phyloP scores from a whole-genome alignment of 1,140 invertebrate genomes.

The Acromyrmex heyeri region DNA sequence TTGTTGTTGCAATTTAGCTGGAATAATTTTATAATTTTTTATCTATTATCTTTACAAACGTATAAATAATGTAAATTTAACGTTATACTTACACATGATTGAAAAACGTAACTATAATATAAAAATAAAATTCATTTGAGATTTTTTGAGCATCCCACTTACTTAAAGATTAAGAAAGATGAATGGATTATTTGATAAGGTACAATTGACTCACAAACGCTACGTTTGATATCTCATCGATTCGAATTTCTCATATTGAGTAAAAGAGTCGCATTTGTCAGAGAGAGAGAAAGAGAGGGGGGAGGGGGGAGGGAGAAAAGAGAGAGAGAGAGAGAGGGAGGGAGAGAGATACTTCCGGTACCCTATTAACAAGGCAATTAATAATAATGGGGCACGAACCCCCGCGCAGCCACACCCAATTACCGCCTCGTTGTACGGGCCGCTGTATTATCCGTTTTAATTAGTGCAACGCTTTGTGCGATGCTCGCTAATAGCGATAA shows the following conservation, averaged over 20 bases:
- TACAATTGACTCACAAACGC: neutral
- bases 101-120: too few relatives aligned
- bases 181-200: neutral
- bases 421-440: constrained; percentile 42
- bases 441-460: constrained; percentile 64
- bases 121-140: too few relatives aligned
- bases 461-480: constrained; percentile 62
- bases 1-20: too few relatives aligned
- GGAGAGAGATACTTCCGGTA: constrained; percentile 8
- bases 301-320: neutral
- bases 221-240: neutral
- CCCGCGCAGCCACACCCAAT: constrained; percentile 50
- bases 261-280: neutral
- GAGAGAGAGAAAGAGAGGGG: neutral
- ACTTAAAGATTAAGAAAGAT: neutral
- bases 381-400: constrained; percentile 61
- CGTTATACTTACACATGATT: too few relatives aligned
- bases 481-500: constrained; percentile 66
- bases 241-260: neutral
- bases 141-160: too few relatives aligned
- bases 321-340: neutral
- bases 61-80: too few relatives aligned
- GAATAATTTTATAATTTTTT: too few relatives aligned
- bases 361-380: constrained; percentile 60
- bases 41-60: too few relatives aligned